phyloP scores from a whole-genome alignment of 2,113 vertebrate species.

The Phodopus roborovskii region DNA sequence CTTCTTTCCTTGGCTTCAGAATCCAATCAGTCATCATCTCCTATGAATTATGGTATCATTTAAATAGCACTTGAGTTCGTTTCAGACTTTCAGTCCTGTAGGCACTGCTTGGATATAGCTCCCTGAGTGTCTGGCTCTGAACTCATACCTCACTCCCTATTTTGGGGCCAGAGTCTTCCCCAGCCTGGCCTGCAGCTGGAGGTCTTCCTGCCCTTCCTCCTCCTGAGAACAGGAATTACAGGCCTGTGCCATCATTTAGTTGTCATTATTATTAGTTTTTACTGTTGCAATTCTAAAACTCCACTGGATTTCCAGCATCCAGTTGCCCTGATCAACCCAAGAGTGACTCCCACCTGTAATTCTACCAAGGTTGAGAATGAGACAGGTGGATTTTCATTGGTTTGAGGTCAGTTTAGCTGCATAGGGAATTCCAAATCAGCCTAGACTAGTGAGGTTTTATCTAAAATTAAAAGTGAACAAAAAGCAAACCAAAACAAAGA shows the following conservation, averaged over 20 bases:
- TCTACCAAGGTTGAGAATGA: no score
- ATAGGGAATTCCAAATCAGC: background rate
- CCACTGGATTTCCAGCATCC: background rate
- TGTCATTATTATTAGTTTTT: background rate
- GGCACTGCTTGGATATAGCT: background rate
- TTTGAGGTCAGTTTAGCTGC: background rate
- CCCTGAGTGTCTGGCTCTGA: background rate
- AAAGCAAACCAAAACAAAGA: background rate
- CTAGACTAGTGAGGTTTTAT: background rate
- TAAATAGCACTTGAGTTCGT: slow-evolving; percentile 44
- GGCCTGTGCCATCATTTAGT: background rate
- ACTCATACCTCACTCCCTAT: background rate
- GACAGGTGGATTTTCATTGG: background rate
- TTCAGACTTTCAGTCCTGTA: slow-evolving; percentile 24
- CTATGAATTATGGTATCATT: background rate
- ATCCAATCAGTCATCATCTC: slow-evolving; percentile 2
- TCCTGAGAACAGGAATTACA: background rate
- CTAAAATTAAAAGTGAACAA: background rate
- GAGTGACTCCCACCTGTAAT: background rate
- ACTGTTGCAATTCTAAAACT: background rate
- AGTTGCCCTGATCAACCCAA: background rate
- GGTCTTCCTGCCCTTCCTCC: background rate
- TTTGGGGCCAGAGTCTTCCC: background rate
- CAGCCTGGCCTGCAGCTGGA: background rate
- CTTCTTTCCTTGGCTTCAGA: slow-evolving; percentile 19